Percentiles rank a stretch among this genome's conserved stretches.
These are phyloP conservation scores for Darevskia nairensis DNA, from an alignment of 2,797 vertebrate species.

Conservation along the genomic window DNA sequence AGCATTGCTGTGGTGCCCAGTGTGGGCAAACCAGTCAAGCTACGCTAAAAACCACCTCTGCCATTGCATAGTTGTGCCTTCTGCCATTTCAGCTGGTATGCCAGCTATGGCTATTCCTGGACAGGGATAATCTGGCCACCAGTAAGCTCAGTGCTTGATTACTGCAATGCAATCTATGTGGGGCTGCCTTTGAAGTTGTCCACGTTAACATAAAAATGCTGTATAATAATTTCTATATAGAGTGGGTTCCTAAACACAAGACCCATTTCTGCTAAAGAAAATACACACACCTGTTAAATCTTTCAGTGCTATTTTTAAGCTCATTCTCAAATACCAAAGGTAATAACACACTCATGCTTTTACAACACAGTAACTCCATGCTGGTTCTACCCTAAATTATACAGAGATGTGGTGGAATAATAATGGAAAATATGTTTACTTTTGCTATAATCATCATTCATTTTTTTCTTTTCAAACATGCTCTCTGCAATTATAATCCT, in stretches of 20 bases:
- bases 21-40: too few relatives aligned
- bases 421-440: constrained; percentile 42
- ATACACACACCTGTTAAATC: background rate
- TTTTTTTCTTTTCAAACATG: constrained; percentile 27
- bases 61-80: too few relatives aligned
- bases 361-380: constrained; percentile 7
- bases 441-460: constrained; percentile 14
- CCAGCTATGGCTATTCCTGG: too few relatives aligned
- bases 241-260: background rate
- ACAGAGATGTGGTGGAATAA: background rate
- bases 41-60: too few relatives aligned
- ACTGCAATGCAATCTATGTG: too few relatives aligned
- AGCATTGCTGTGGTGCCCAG: too few relatives aligned
- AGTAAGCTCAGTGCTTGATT: too few relatives aligned
- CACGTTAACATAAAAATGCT: background rate
- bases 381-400: constrained; percentile 9
- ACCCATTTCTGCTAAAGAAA: background rate
- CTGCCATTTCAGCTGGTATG: too few relatives aligned
- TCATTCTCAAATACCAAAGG: background rate
- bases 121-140: too few relatives aligned
- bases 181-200: too few relatives aligned
- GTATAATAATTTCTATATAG: background rate
- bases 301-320: background rate
- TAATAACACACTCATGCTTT: background rate
- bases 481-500: constrained; percentile 43